Evolutionary conservation across 2,113 vertebrate genomes (phyloP).

Genomic region (Erinaceus europaeus): DNA sequence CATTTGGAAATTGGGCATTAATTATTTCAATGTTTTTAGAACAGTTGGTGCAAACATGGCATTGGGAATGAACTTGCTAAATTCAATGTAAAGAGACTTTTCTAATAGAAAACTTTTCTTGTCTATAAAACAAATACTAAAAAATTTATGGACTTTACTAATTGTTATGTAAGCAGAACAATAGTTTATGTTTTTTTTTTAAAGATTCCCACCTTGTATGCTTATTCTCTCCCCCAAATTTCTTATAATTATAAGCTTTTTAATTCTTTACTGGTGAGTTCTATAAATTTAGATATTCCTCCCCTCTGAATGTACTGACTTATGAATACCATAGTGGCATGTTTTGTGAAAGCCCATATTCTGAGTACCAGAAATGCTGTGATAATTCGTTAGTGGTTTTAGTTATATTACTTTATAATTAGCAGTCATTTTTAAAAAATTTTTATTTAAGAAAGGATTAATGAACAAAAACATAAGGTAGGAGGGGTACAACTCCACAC

Average conservation of each 20-base stretch:
- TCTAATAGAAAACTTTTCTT: background rate
- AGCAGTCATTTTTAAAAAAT: too few relatives aligned
- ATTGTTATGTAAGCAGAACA: background rate
- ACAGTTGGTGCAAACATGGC: background rate
- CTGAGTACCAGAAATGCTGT: background rate
- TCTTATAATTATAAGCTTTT: background rate
- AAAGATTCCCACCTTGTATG: background rate
- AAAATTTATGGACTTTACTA: background rate
- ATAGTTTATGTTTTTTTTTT: background rate
- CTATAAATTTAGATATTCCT: background rate
- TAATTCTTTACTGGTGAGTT: background rate
- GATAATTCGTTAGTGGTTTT: background rate
- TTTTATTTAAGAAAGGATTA: too few relatives aligned
- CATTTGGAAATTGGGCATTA: background rate
- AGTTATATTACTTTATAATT: background rate
- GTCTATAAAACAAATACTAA: background rate
- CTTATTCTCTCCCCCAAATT: background rate
- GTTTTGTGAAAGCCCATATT: background rate
- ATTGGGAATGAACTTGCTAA: conserved; percentile 7
- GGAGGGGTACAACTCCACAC: too few relatives aligned
- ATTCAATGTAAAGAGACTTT: background rate
- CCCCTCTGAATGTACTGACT: background rate
- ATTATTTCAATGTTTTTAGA: background rate
- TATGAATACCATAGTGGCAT: background rate
- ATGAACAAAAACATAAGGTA: too few relatives aligned